Evolutionary conservation across 2,888 invertebrate genomes (phyloP).

Genomic region (Ophion slaviceki): DNA sequence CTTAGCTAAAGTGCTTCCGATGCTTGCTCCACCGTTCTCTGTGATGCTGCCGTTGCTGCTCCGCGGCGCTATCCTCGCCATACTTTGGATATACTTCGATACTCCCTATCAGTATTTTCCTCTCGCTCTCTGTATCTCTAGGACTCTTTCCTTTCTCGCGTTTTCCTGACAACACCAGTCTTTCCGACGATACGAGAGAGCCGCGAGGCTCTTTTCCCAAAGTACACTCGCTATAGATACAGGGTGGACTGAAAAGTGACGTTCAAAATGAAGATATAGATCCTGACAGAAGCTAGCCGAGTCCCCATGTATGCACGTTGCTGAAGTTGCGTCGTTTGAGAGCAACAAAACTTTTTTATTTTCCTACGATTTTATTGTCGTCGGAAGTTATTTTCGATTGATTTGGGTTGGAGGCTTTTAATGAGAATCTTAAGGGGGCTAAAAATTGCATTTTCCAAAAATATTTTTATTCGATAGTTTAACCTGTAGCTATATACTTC

Average conservation of each 20-base stretch:
- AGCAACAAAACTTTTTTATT: no score
- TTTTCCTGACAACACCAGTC: constrained; percentile 44
- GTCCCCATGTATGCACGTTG: no score
- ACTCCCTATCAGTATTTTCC: constrained; percentile 18
- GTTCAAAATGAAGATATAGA: neutral
- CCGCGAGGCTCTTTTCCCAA: constrained; percentile 26
- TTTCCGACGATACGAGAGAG: constrained; percentile 33
- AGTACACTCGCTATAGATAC: constrained; percentile 6
- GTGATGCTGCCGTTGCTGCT: constrained; percentile 40
- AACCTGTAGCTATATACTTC: no score
- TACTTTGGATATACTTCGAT: constrained; percentile 44
- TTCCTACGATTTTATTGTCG: no score
- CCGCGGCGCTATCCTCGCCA: constrained; percentile 46
- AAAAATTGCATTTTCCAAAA: no score
- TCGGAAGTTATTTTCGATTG: no score
- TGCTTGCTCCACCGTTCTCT: constrained; percentile 62
- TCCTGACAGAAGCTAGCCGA: no score
- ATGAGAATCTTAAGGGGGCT: no score
- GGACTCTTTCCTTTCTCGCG: constrained; percentile 43
- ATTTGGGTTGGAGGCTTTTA: no score
- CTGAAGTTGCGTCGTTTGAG: no score
- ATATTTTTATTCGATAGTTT: no score
- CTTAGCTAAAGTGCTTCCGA: constrained; percentile 75
- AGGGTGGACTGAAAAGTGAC: neutral
- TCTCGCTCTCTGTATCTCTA: neutral